Evolutionary conservation across 2,113 vertebrate species (phyloP).

Genomic region (Glaucidium brasilianum): DNA sequence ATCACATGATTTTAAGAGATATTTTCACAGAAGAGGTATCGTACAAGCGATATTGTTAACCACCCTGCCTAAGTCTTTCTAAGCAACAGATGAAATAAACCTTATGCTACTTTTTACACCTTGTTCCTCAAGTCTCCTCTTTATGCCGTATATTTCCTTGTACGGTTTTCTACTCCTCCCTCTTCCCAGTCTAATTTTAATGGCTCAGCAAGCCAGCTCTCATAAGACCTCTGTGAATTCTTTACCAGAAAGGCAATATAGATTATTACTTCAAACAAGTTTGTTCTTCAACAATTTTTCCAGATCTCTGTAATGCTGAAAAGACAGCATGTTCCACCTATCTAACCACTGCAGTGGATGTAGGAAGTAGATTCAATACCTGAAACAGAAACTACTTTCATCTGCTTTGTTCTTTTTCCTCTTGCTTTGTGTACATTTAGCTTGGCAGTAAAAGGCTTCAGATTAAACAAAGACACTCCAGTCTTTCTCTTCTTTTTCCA

Average conservation of each 20-base stretch:
- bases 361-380: neutral
- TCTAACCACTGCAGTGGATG: neutral
- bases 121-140: neutral
- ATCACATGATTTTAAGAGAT: neutral
- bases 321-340: neutral
- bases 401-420: neutral
- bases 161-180: neutral
- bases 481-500: neutral
- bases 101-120: neutral
- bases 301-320: neutral
- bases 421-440: neutral
- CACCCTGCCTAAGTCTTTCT: neutral
- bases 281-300: neutral
- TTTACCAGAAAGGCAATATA: neutral
- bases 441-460: neutral
- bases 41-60: neutral
- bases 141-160: neutral
- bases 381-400: neutral
- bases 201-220: neutral
- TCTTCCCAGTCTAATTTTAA: neutral
- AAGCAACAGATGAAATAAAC: neutral
- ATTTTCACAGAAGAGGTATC: neutral
- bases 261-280: neutral
- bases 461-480: neutral
- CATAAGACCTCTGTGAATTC: neutral